These are phyloP conservation scores for Cyprinodon variegatus DNA, from an alignment of 2,113 vertebrate species.

Conservation along the genomic window DNA sequence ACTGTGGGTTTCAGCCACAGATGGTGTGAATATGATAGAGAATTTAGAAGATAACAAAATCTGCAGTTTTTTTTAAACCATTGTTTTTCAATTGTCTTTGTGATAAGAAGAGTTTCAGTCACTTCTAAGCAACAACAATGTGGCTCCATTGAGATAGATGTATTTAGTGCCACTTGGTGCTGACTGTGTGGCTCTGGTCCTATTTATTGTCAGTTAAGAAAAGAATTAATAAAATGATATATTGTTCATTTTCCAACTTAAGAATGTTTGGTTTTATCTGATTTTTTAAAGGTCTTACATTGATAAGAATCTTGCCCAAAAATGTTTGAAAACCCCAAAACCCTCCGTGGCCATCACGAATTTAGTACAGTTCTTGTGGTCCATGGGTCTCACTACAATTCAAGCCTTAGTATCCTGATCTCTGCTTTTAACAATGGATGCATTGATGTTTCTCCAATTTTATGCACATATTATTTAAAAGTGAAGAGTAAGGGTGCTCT, in stretches of 20 bases:
- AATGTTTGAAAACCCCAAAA: background rate
- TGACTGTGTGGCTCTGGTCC: background rate
- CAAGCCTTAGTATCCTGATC: too few relatives aligned
- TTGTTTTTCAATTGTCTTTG: background rate
- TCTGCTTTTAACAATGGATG: background rate
- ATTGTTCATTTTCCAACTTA: background rate
- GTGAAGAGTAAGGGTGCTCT: too few relatives aligned
- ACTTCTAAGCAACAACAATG: too few relatives aligned
- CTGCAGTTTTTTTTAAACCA: too few relatives aligned
- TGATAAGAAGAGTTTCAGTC: background rate
- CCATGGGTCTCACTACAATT: too few relatives aligned
- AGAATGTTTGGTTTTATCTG: background rate
- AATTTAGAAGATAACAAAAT: too few relatives aligned
- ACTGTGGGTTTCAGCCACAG: conserved; percentile 4
- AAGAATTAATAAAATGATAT: background rate
- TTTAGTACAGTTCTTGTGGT: background rate
- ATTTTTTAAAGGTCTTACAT: background rate
- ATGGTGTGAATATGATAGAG: background rate
- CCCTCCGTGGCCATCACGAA: background rate
- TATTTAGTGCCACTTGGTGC: background rate
- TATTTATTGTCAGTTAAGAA: background rate
- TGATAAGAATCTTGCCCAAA: background rate
- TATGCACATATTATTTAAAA: too few relatives aligned
- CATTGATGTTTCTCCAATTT: background rate
- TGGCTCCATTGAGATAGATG: background rate